A percentile compares a stretch with the other conserved stretches of the same genome.
Conservation (phyloP, 2,113 vertebrate genomes). For the Sander vitreus region DNA sequence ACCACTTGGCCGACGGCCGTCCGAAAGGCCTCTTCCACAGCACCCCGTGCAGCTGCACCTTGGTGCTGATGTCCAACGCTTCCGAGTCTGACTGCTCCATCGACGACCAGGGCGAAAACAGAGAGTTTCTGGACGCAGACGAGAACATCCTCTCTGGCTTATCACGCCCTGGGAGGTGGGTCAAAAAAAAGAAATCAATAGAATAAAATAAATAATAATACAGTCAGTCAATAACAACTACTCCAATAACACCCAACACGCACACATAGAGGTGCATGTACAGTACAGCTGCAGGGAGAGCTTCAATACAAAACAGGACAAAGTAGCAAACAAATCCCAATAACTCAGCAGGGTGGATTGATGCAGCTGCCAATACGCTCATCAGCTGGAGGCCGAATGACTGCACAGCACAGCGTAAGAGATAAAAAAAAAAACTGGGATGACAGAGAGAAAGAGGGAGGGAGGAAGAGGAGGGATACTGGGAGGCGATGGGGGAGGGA, state of each 20-base stretch:
- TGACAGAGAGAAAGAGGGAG: background rate
- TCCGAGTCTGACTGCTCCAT: conserved; percentile 94
- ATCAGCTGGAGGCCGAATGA: conserved; percentile 71
- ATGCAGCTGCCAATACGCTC: conserved; percentile 76
- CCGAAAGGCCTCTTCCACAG: conserved; percentile 98
- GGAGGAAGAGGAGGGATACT: conserved; percentile 7
- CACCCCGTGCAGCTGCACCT: conserved; percentile 96
- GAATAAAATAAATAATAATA: conserved; percentile 4
- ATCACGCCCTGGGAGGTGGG: conserved; percentile 30
- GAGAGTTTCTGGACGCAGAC: conserved; percentile 76
- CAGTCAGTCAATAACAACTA: conserved; percentile 68
- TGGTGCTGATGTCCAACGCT: conserved; percentile 95
- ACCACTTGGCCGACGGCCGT: conserved; percentile 95
- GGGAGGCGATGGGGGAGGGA: conserved; percentile 24
- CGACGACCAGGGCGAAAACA: conserved; percentile 89
- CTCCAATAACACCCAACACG: conserved; percentile 6
- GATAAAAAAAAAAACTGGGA: conserved; percentile 41
- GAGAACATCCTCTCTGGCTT: conserved; percentile 80
- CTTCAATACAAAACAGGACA: conserved; percentile 44
- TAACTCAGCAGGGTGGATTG: conserved; percentile 78
- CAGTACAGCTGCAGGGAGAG: conserved; percentile 25
- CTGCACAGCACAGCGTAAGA: background rate
- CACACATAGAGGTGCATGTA: conserved; percentile 15
- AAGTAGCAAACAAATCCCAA: conserved; percentile 65
- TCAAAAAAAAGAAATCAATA: conserved; percentile 41